These are phyloP conservation scores for Cryptophagus acutangulus DNA, from an alignment of 2,888 invertebrate genomes.

Conservation along the genomic window DNA sequence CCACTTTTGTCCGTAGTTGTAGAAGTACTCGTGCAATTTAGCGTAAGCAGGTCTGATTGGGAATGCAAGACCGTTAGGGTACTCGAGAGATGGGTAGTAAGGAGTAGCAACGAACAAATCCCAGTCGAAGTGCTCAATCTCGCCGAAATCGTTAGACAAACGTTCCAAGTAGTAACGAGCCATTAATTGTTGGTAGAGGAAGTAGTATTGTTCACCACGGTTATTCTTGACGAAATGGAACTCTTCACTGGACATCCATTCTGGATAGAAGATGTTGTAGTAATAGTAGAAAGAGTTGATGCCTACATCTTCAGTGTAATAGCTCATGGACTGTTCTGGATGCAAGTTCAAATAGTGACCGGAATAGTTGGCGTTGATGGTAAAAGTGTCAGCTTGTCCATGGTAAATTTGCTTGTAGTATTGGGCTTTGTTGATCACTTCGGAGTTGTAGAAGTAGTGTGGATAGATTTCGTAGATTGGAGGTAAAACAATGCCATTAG, in stretches of 20 bases:
- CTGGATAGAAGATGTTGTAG: constrained; percentile 57
- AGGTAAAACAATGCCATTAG: constrained; percentile 61
- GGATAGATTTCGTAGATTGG: constrained; percentile 69
- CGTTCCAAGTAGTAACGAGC: constrained; percentile 71
- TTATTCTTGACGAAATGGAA: constrained; percentile 50
- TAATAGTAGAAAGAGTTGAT: constrained; percentile 63
- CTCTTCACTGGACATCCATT: constrained; percentile 55
- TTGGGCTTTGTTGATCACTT: constrained; percentile 62
- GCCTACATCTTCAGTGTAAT: constrained; percentile 69
- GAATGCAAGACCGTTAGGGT: constrained; percentile 61
- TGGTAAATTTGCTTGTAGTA: constrained; percentile 53
- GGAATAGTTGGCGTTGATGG: constrained; percentile 60
- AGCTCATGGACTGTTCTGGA: constrained; percentile 55
- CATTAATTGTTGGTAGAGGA: constrained; percentile 62
- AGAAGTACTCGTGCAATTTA: constrained; percentile 48
- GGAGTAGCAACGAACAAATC: constrained; percentile 53
- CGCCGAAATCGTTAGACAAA: constrained; percentile 62
- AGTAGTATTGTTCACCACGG: constrained; percentile 62
- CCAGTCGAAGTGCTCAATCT: constrained; percentile 56
- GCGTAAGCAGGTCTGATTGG: constrained; percentile 57
- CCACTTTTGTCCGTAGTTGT: constrained; percentile 37
- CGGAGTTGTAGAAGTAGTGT: constrained; percentile 62
- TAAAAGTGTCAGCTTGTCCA: constrained; percentile 36
- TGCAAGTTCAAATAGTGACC: constrained; percentile 52
- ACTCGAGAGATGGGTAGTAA: constrained; percentile 58